Evolutionary conservation across 2,888 invertebrate genomes (phyloP).

Genomic region (Choreutis nemorana): DNA sequence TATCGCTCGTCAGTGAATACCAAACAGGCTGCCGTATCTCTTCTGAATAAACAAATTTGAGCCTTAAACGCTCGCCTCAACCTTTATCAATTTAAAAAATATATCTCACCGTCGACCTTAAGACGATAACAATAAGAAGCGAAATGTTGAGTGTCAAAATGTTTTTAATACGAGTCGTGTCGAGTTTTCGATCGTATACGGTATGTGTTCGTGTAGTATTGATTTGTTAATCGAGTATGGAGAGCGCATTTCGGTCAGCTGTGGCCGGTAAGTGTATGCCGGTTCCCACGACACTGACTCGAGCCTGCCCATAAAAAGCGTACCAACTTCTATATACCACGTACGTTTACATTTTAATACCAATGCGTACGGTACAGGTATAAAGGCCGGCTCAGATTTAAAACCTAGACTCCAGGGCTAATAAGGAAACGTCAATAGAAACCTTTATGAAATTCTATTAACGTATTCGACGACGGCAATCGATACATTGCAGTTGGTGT

Average conservation of each 20-base stretch:
- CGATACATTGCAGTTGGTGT: slow-evolving; percentile 14
- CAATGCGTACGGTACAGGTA: too few species aligned
- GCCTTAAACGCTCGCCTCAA: slow-evolving; percentile 17
- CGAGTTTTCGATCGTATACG: slow-evolving; percentile 36
- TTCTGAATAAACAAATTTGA: slow-evolving; percentile 27
- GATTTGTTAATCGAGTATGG: slow-evolving; percentile 63
- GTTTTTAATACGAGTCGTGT: slow-evolving; percentile 36
- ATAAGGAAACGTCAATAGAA: slow-evolving; percentile 26
- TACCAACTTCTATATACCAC: slow-evolving; percentile 37
- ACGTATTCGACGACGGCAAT: slow-evolving; percentile 11
- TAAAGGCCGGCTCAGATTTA: slow-evolving; percentile 20
- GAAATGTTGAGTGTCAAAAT: slow-evolving; percentile 25
- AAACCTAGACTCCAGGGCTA: slow-evolving; percentile 23
- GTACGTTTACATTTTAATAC: too few species aligned
- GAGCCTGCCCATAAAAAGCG: slow-evolving; percentile 58
- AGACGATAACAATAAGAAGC: slow-evolving; percentile 24
- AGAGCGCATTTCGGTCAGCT: slow-evolving; percentile 66
- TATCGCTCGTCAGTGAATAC: slow-evolving; percentile 35
- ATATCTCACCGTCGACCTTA: slow-evolving; percentile 18
- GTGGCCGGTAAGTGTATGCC: slow-evolving; percentile 59
- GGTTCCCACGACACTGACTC: slow-evolving; percentile 63
- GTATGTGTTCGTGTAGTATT: slow-evolving; percentile 43
- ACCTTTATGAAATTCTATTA: slow-evolving; percentile 21
- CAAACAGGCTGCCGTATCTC: slow-evolving; percentile 23
- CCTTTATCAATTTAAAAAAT: slow-evolving; percentile 12